A percentile compares a stretch with the other conserved stretches of the same genome.
phyloP scores from a whole-genome alignment of 2,113 vertebrate species.

The Ahaetulla prasina region DNA sequence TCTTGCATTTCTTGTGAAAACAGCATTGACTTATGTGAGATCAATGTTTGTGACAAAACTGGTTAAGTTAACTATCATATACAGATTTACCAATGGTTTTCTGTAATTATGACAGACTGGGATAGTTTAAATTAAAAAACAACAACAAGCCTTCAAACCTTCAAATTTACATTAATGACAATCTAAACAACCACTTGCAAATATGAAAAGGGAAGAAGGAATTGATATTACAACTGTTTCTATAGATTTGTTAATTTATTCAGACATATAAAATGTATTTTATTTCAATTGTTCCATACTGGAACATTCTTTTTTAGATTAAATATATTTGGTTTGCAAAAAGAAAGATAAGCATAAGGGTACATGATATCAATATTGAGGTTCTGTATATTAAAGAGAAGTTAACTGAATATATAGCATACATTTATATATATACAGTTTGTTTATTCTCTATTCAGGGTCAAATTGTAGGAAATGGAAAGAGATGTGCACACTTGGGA shows the following conservation, averaged over 20 bases:
- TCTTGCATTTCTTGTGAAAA: background rate
- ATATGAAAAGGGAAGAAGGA: background rate
- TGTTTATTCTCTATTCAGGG: accelerated
- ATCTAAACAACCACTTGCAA: background rate
- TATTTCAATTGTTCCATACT: background rate
- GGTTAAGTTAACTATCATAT: background rate
- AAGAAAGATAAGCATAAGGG: background rate
- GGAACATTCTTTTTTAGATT: background rate
- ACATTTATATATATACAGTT: background rate
- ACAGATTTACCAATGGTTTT: background rate
- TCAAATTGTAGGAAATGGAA: background rate
- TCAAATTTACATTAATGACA: background rate
- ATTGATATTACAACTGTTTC: background rate
- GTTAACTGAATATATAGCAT: background rate
- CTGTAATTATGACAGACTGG: background rate
- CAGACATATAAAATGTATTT: background rate
- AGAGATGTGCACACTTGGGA: background rate
- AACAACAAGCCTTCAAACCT: background rate
- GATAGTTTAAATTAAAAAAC: background rate
- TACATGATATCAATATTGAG: accelerated
- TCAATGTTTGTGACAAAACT: background rate
- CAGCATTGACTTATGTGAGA: background rate
- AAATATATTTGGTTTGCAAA: background rate
- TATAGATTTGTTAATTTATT: background rate
- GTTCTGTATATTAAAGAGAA: background rate